Evolutionary conservation across 92 coral and sea anemone genomes (phyloP).

Genomic region (Pocillopora meandrina): DNA sequence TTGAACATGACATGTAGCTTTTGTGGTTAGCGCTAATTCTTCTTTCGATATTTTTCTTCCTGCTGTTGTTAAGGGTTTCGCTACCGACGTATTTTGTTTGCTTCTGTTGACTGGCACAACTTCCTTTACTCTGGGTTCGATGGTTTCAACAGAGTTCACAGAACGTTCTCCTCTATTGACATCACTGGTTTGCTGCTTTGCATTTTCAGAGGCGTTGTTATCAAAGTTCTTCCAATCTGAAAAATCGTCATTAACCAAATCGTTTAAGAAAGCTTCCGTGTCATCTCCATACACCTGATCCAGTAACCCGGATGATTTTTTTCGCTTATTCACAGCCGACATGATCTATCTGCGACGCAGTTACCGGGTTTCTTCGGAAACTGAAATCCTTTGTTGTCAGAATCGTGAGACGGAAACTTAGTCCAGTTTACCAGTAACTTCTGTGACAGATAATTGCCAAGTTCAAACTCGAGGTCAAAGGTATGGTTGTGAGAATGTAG

Average conservation of each 20-base stretch:
- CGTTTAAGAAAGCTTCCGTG: conserved; percentile 30
- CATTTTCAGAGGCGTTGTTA: neutral
- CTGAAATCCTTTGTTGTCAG: neutral
- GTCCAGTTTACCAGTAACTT: neutral
- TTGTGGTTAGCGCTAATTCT: neutral
- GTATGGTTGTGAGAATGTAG: neutral
- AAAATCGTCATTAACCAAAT: conserved; percentile 17
- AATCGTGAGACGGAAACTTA: no score
- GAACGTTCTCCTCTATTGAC: no score
- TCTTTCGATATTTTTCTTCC: neutral
- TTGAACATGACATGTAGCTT: neutral
- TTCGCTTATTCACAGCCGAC: conserved; percentile 7
- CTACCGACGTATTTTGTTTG: neutral
- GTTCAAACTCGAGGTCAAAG: neutral
- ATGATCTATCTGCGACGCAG: neutral
- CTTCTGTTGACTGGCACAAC: neutral
- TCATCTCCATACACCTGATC: conserved; percentile 23
- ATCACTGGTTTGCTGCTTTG: neutral
- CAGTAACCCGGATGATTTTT: neutral
- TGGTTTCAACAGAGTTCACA: no score
- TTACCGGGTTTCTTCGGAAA: neutral
- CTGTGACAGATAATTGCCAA: neutral
- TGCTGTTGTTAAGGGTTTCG: neutral
- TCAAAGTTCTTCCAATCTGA: conserved; percentile 13
- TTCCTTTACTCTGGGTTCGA: neutral